Base-by-base conservation (phyloP, 23 tunicate genomes). In the Halocynthia roretzi region DNA sequence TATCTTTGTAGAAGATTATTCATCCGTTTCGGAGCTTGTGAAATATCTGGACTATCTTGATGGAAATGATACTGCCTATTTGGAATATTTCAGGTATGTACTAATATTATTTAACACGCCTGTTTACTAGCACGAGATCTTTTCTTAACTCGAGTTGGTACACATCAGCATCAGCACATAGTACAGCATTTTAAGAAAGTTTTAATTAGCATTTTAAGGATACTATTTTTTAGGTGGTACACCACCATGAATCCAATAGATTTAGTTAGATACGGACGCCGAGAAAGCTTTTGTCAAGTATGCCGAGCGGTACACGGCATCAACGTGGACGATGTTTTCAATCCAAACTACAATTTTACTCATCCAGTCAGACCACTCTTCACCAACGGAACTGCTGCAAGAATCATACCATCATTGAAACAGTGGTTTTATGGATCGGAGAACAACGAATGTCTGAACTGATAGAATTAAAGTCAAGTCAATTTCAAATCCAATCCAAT, bases 241-340 rank as follows among this genome's bases (percentile, higher is more conserved):
- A 40, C 22, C 19, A 65, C n/a, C 9, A 65, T 65, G 70, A 48
- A 65, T 65, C 70, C 14, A 65, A 15, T 5, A 9, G 9, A 20
- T 0, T 40, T 65, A 11, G 48, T 48, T 0, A 48, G 19, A 10
- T 10, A 8, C 14, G 5, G 31, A 65, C 5, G 6, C 19, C 10
- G 5, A 20, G 70, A 48, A 40, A 5, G 70, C 10, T 6, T 75
- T 21, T 75, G 79, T 56, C 79, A 75, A 18, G 18, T 75, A 10
- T 75, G 79, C 7, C 62, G 79, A 23, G 50, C 50, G 8, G 54
- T 75, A 54, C 73, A 77, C 74, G 81, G 81, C 8, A 77, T 77
- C 5, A 48, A 63, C 81, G 44, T 63, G 12, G 79, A 75, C 22
- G 79, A 75, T 75, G 21, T 75, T 54, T 54, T 19, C 66, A 54